A percentile compares a stretch with the other conserved stretches of the same genome.
Conservation (phyloP, 2,113 vertebrate species). For the Oplegnathus fasciatus region DNA sequence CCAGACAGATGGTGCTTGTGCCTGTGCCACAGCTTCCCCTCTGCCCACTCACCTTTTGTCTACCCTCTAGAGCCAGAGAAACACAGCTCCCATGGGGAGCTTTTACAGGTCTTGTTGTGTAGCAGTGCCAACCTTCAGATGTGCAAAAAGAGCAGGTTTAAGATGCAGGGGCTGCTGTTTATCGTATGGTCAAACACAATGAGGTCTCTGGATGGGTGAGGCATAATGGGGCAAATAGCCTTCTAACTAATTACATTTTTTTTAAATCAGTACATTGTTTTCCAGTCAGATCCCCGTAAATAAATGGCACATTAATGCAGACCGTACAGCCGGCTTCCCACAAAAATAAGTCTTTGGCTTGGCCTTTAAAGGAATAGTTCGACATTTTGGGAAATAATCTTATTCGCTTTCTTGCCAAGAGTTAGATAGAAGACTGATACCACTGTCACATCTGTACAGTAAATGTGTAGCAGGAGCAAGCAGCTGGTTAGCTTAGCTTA, state of each 20-base stretch:
- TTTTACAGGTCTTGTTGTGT: slow-evolving; percentile 13
- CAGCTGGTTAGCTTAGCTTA: too few species aligned
- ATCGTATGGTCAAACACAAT: background rate
- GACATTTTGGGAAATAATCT: background rate
- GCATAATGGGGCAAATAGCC: background rate
- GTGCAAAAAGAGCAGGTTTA: background rate
- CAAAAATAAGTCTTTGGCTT: background rate
- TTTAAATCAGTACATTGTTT: background rate
- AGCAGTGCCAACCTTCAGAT: slow-evolving; percentile 11
- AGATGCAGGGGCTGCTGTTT: background rate
- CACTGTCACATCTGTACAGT: too few species aligned
- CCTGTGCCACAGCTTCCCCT: background rate
- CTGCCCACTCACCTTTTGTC: slow-evolving; percentile 37
- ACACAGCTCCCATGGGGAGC: slow-evolving; percentile 9
- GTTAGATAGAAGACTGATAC: too few species aligned
- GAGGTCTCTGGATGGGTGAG: background rate
- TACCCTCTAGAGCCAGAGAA: slow-evolving; percentile 20
- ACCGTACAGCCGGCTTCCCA: background rate
- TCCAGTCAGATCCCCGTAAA: background rate
- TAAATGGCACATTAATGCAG: background rate
- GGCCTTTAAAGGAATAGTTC: background rate
- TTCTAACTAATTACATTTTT: too few species aligned
- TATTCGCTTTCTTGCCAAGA: too few species aligned
- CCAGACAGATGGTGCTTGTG: slow-evolving; percentile 22
- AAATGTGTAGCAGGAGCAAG: too few species aligned